phyloP scores from a whole-genome alignment of 2,797 vertebrate genomes.

The Crypturellus tataupa region DNA sequence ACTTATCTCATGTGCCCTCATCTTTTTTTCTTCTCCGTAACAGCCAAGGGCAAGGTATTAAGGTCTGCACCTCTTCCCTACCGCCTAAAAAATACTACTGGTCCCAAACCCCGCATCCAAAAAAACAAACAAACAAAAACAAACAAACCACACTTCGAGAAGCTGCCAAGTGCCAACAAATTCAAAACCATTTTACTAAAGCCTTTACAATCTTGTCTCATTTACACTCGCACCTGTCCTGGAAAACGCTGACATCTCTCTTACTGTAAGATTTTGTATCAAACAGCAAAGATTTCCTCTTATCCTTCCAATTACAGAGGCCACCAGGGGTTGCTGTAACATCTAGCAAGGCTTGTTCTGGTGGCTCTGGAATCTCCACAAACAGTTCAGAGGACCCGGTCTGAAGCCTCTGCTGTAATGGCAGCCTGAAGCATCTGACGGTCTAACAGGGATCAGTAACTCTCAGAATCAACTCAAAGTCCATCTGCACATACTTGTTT shows the following conservation, averaged over 20 bases:
- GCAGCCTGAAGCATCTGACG: neutral
- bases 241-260: constrained; percentile 21
- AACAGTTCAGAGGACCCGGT: neutral
- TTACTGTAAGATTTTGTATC: neutral
- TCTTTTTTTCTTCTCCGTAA: neutral
- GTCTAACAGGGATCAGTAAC: neutral
- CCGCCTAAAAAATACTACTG: neutral
- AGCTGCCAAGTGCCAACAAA: constrained; percentile 21
- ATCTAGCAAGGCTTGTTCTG: constrained; percentile 23
- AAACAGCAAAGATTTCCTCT: neutral
- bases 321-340: constrained; percentile 77
- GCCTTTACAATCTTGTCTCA: neutral
- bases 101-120: neutral
- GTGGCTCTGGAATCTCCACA: neutral
- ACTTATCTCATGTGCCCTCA: neutral
- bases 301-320: neutral
- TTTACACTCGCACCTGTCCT: constrained; percentile 43
- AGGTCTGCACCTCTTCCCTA: neutral
- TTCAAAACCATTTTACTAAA: neutral
- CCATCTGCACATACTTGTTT: neutral
- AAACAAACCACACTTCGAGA: neutral
- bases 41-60: neutral
- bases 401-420: neutral
- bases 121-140: neutral
- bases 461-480: neutral